A percentile compares a stretch with the other conserved stretches of the same genome.
Conservation (phyloP, 2,888 invertebrate species). For the Ephialtes manifestator region DNA sequence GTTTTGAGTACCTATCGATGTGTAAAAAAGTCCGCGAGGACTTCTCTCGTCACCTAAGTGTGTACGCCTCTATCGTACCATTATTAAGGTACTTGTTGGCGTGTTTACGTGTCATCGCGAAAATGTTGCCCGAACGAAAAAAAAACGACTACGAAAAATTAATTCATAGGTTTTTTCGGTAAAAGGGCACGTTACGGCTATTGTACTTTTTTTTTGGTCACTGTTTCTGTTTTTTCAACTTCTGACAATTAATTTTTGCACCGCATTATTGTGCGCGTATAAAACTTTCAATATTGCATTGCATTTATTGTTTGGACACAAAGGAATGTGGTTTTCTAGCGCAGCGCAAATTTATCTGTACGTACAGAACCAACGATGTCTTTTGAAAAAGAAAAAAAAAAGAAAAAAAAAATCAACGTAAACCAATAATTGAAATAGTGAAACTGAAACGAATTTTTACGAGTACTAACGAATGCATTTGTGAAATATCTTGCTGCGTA, state of each 20-base stretch:
- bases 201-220: conserved; percentile 50
- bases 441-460: conserved; percentile 49
- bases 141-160: background rate
- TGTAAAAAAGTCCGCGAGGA: conserved; percentile 30
- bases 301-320: conserved; percentile 2
- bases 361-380: conserved; percentile 49
- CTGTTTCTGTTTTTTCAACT: background rate
- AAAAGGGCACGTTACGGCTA: conserved; percentile 38
- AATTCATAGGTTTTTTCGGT: conserved; percentile 3
- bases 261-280: conserved; percentile 18
- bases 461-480: conserved; percentile 3
- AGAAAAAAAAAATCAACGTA: conserved; percentile 28
- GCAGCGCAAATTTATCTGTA: conserved; percentile 30
- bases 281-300: conserved; percentile 9
- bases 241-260: conserved; percentile 7
- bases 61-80: conserved; percentile 39
- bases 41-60: conserved; percentile 44
- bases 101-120: conserved; percentile 15
- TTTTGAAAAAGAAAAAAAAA: conserved; percentile 22
- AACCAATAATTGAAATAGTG: conserved; percentile 45
- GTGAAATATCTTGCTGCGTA: conserved; percentile 13
- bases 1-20: conserved; percentile 50
- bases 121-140: background rate
- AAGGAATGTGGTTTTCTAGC: conserved; percentile 4
- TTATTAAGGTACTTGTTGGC: conserved; percentile 36